Percentiles rank a stretch among this genome's conserved stretches.
These are phyloP conservation scores for Microvelia longipes DNA, from an alignment of 1,140 invertebrate species.

Conservation along the genomic window DNA sequence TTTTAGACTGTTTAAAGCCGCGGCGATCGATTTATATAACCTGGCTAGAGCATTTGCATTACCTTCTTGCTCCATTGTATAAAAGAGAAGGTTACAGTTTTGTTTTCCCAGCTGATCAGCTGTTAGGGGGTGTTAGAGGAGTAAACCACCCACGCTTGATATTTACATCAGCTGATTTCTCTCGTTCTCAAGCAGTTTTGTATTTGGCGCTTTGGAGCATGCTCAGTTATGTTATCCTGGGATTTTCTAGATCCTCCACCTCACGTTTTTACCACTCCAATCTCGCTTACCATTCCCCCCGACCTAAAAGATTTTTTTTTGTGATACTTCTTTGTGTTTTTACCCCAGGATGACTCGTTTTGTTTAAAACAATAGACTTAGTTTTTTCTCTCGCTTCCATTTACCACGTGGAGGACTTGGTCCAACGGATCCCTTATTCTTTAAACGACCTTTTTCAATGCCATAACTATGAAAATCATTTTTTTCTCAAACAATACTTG, in stretches of 20 bases:
- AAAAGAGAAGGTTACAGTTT: neutral
- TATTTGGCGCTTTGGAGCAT: neutral
- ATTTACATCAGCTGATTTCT: neutral
- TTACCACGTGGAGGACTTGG: too few species aligned
- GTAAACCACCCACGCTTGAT: neutral
- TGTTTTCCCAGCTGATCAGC: neutral
- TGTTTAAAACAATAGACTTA: neutral
- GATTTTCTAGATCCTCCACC: too few species aligned
- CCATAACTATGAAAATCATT: too few species aligned
- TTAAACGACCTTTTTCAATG: too few species aligned
- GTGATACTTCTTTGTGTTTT: too few species aligned
- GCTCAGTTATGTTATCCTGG: neutral
- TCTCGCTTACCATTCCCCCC: too few species aligned
- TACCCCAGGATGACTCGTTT: neutral
- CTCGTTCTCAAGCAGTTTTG: neutral
- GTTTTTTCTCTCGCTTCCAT: neutral
- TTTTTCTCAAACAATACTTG: too few species aligned
- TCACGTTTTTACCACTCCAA: too few species aligned
- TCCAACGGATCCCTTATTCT: neutral
- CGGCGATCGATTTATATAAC: neutral
- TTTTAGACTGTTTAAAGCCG: neutral
- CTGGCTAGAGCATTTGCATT: neutral
- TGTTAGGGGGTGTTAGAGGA: neutral
- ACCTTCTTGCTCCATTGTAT: neutral
- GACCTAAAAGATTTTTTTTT: too few species aligned